Evolutionary conservation across 2,888 invertebrate genomes (phyloP).

Genomic region (Nymphalis polychloros): DNA sequence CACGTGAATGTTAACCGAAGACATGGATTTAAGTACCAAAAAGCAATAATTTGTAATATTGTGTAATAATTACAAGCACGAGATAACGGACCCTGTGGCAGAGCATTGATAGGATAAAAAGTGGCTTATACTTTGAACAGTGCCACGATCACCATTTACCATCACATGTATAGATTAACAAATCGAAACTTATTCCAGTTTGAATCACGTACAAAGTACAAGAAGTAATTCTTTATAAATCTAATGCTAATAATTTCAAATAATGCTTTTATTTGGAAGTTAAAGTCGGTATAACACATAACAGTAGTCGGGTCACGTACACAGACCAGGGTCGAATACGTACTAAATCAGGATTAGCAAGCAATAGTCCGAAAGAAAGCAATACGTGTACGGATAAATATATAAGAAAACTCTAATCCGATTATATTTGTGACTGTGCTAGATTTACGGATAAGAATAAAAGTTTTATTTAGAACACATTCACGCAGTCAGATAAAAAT

Average conservation of each 20-base stretch:
- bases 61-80: no score
- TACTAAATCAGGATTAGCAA: slow-evolving; percentile 20
- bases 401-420: neutral
- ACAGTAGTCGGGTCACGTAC: slow-evolving; percentile 16
- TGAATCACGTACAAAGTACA: no score
- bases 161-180: no score
- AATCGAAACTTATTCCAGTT: no score
- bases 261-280: neutral
- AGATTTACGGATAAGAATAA: neutral
- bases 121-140: no score
- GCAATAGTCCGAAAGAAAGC: neutral
- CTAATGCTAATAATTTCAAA: neutral
- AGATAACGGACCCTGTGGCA: no score
- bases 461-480: neutral
- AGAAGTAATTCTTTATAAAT: no score
- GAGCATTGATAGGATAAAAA: no score
- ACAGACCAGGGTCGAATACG: slow-evolving; percentile 9
- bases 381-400: neutral
- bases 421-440: neutral
- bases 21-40: no score
- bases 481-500: neutral
- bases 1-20: no score
- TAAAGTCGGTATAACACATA: neutral
- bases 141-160: no score
- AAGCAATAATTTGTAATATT: no score